Evolutionary conservation across 2,113 vertebrate genomes (phyloP).

Genomic region (Cinclus cinclus): DNA sequence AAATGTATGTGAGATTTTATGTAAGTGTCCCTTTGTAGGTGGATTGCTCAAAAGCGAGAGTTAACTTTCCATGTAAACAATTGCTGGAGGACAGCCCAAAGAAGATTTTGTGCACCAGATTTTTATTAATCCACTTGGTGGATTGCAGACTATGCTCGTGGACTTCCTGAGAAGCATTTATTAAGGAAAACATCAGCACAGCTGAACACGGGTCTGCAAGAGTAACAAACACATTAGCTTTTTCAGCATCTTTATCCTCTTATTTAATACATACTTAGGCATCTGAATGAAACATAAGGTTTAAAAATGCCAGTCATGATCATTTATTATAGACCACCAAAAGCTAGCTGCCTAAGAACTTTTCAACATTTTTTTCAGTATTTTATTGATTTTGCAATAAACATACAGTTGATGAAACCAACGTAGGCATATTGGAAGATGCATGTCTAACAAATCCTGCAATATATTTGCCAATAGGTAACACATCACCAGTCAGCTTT

Average conservation of each 20-base stretch:
- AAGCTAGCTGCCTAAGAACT: not conserved
- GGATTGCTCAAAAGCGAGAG: not conserved
- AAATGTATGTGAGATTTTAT: not conserved
- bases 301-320: not conserved
- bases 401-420: not conserved
- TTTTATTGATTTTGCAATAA: constrained; percentile 24
- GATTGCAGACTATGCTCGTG: not conserved
- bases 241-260: not conserved
- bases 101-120: not conserved
- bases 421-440: not conserved
- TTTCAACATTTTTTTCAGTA: not conserved
- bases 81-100: not conserved
- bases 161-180: not conserved
- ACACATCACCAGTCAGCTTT: not conserved
- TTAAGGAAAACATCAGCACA: not conserved
- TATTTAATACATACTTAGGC: not conserved
- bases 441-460: not conserved
- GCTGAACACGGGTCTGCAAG: not conserved
- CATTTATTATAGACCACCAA: not conserved
- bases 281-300: not conserved
- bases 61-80: not conserved
- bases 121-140: not conserved
- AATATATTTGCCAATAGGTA: not conserved
- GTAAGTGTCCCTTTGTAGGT: not conserved
- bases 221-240: not conserved